Conservation (phyloP, 2,797 vertebrate genomes). For the Artibeus lituratus region DNA sequence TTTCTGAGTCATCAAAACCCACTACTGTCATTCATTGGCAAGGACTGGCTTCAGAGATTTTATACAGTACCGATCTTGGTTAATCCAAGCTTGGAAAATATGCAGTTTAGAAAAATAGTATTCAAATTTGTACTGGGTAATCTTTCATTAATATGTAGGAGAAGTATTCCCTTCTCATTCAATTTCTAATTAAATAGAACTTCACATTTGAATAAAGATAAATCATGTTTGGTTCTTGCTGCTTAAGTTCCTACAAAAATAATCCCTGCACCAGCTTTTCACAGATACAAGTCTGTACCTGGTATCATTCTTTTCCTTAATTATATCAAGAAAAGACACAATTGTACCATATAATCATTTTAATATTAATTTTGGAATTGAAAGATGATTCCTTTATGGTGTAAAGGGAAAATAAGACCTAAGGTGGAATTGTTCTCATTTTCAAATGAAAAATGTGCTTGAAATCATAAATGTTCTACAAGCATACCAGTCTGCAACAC, state of each 20-base stretch:
- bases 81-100: slow-evolving; percentile 59
- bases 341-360: slow-evolving; percentile 44
- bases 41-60: slow-evolving; percentile 24
- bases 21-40: background rate
- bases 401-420: background rate
- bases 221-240: slow-evolving; percentile 44
- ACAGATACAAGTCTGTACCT: background rate
- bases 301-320: slow-evolving; percentile 55
- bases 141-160: slow-evolving; percentile 57
- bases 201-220: slow-evolving; percentile 47
- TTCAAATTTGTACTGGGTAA: slow-evolving; percentile 56
- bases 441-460: slow-evolving; percentile 38
- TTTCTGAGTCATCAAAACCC: slow-evolving; percentile 9
- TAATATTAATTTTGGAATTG: slow-evolving; percentile 37
- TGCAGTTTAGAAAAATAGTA: slow-evolving; percentile 48
- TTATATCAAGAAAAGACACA: slow-evolving; percentile 32
- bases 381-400: background rate
- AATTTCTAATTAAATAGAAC: slow-evolving; percentile 60
- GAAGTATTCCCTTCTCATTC: slow-evolving; percentile 47
- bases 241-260: slow-evolving; percentile 52
- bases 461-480: background rate
- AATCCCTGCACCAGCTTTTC: slow-evolving; percentile 36
- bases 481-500: background rate
- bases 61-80: background rate
- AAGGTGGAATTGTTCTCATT: slow-evolving; percentile 22